Evolutionary conservation across 2,888 invertebrate genomes (phyloP), one percentile per base, ranked within the genome.

Genomic region (Watsonalla cultraria): DNA sequence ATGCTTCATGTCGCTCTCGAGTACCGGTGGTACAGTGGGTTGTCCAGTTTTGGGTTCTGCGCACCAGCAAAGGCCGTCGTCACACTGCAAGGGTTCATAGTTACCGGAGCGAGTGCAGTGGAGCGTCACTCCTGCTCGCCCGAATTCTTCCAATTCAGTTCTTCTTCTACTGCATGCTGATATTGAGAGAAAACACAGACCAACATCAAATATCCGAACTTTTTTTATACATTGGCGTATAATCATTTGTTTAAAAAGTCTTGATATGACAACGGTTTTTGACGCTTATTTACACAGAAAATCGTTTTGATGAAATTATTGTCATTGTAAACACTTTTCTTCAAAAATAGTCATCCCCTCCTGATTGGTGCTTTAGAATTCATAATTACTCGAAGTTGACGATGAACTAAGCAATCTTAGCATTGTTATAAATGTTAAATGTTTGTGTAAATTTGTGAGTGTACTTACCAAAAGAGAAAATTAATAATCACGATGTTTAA

Each of bases 31-130:
- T 9, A 91, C 85, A 0, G 79, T 80, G 2, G 93, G 90, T 62
- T 92, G 88, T 14, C 95, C 95, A 51, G 93, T 94, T 70, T 73
- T 84, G 0, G 90, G 82, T 42, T 93, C 90, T 1, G 91, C 93
- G 76, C 95, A 95, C 94, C 94, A 95, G 71, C 95, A 95, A 60
- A 93, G 72, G 2, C 92, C 93, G 54, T 91, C 85, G 74, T 94
- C 93, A 69, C 95, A 95, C 72, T 95, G 95, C 35, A 95, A 74
- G 24, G 87, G 82, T 70, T 95, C 94, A 74, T 92, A 95, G 81
- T 94, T 94, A 15, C 95, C 95, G 65, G 88, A 83, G 45, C 83
- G 66, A 50, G 92, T 90, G 72, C 95, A 95, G 72, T 95, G 95
- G 14, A 95, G 82, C 5, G 92, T 92, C 5, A 92, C 91, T 48